A percentile compares a stretch with the other conserved stretches of the same genome.
These are phyloP conservation scores for Caranx melampygus DNA, from an alignment of 2,113 vertebrate species.

Conservation along the genomic window DNA sequence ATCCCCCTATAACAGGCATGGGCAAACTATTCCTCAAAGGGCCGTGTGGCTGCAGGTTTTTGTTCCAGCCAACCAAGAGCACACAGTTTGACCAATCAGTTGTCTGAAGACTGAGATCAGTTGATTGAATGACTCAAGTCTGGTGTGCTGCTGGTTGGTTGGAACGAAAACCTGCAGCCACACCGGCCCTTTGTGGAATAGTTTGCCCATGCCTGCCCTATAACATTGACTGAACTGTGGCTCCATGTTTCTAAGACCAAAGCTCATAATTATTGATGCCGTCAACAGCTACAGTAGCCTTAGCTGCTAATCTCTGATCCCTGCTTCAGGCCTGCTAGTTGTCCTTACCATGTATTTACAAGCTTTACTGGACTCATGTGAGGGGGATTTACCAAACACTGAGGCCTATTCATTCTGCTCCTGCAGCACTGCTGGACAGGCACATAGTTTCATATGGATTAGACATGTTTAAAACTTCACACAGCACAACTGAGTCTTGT, in stretches of 20 bases:
- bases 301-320: slow-evolving; percentile 71
- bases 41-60: too few species aligned
- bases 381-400: slow-evolving; percentile 79
- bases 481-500: slow-evolving; percentile 31
- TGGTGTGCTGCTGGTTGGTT: too few species aligned
- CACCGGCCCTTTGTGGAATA: too few species aligned
- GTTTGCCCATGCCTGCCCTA: too few species aligned
- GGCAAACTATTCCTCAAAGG: too few species aligned
- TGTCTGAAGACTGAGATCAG: too few species aligned
- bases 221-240: slow-evolving; percentile 24
- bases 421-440: slow-evolving; percentile 3
- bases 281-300: slow-evolving; percentile 44
- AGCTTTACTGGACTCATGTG: slow-evolving; percentile 80
- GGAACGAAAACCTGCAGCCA: too few species aligned
- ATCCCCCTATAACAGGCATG: not conserved
- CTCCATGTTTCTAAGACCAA: slow-evolving; percentile 55
- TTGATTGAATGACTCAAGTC: too few species aligned
- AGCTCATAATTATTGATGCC: slow-evolving; percentile 34
- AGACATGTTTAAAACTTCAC: slow-evolving; percentile 40
- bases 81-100: too few species aligned
- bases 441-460: slow-evolving; percentile 54
- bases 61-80: too few species aligned
- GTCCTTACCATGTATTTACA: slow-evolving; percentile 52
- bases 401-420: slow-evolving; percentile 71
- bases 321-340: slow-evolving; percentile 29